Percentiles rank a stretch among this genome's conserved stretches.
Evolutionary conservation across 2,797 vertebrate genomes (phyloP).

Genomic region (Oryzias sinensis): DNA sequence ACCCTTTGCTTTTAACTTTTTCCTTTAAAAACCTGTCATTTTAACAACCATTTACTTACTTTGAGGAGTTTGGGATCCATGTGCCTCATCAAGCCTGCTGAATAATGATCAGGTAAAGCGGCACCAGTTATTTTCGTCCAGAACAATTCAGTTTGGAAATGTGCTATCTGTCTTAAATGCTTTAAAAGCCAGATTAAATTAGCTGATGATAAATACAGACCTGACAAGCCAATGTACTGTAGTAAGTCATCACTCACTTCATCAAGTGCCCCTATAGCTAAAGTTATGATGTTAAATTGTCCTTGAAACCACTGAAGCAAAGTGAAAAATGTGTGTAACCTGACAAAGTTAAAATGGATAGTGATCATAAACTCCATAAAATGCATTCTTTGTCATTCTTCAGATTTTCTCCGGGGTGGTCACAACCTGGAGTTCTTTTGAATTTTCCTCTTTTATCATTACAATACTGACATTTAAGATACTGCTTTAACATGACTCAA

Average conservation of each 20-base stretch:
- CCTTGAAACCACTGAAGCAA: conserved; percentile 25
- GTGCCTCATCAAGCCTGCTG: not conserved
- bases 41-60: conserved; percentile 4
- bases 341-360: conserved; percentile 38
- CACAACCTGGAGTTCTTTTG: not conserved
- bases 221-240: conserved; percentile 17
- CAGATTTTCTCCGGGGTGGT: not conserved
- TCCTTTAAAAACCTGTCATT: conserved; percentile 12
- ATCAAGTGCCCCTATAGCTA: conserved; percentile 13
- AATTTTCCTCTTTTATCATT: no score
- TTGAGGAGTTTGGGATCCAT: not conserved
- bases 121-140: conserved; percentile 1
- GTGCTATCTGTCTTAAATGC: conserved; percentile 11
- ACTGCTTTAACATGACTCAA: no score
- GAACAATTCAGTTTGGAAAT: conserved; percentile 5
- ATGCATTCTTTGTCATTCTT: conserved; percentile 12
- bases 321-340: conserved; percentile 21
- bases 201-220: conserved; percentile 20
- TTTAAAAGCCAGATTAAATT: conserved; percentile 15
- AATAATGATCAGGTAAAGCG: conserved; percentile 7
- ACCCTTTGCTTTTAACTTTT: conserved; percentile 19
- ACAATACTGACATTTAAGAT: no score
- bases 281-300: conserved; percentile 33
- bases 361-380: conserved; percentile 32
- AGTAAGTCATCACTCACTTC: conserved; percentile 16